Base-by-base conservation (phyloP, 2,797 vertebrate genomes). In the Glyptemys insculpta region DNA sequence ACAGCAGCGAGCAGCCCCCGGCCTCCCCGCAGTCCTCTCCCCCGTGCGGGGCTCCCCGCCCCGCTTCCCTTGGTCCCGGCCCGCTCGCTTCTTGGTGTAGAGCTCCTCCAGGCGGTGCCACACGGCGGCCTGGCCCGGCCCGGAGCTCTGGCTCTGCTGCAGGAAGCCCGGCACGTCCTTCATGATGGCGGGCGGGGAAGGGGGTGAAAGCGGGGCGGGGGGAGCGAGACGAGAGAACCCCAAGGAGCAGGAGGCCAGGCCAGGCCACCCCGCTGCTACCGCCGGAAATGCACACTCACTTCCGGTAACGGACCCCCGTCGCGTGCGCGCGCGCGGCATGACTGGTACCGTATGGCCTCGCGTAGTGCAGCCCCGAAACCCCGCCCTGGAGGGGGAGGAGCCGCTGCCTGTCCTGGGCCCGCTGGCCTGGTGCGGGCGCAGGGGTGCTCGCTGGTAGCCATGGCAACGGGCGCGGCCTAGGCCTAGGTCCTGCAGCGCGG, bases 91-190 rank as follows among this genome's bases (percentile, higher is more conserved):
- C 98, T 99, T 99, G 95, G 99, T 99, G 98, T 99, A 98, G 8
- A 99, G 98, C 34, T 99, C 99, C 97, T 99, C 99, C 97, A 99
- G 93, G 1, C 97, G 98, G 98, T 99, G 99, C 99, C 99, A 99
- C 86, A 99, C 98, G 10, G 99, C 98, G 44, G 99, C 99, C 97
- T 99, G 98, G 92, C 99, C 99, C 3, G 99, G 99, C 16, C 99
- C 99, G 14, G 99, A 95, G 98, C 99, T 99, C 96, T 98, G 98
- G 98, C 99, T 99, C 98, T 99, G 99, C 94, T 99, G 99, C 47
- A 99, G 98, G 97, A 98, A 99, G 25, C 98, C 99, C 29, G 98
- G 97, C 34, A 99, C 99, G 98, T 99, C 99, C 98, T 99, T 99
- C 99, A 99, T 99, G 44, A 95, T 91, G 85, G 84, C 49, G 41